Base-by-base conservation (phyloP, 2,888 invertebrate species). In the Andrena praecox region DNA sequence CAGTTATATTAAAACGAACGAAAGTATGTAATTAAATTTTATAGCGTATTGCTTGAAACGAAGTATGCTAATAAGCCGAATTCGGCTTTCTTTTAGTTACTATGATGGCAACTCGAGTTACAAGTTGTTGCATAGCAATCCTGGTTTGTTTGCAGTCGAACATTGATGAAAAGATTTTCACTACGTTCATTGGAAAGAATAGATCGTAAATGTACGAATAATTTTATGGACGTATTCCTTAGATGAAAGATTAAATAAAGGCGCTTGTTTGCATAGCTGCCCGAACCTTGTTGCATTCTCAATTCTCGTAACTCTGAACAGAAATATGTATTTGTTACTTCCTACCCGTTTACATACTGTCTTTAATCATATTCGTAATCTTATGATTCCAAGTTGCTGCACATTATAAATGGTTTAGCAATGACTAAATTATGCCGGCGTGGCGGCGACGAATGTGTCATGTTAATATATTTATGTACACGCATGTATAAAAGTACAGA, bases 111-210 rank as follows among this genome's bases (percentile, higher is more conserved):
- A 64, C 2, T 68, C 8, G 4, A 48, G 20, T 29, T 10, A 42
- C 1, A 48, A 48, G 29, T 48, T 31, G 24, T 62, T 62, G 24
- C 4, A 62, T 16, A 27, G 10, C 16, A 66, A 60, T 77, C 63
- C 48, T 64, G 59, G 8, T 77, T 77, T 72, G 56, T 77, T 31
- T 20, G 27, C 12, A 20, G n/a, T 59, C 64, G 20, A 64, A 52
- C 24, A 16, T 42, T 16, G 6, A 16, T 10, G 3, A 54, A 33
- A 54, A 12, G 10, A 52, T 20, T n/a, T 67, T n/a, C 29, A 48
- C 50, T 33, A n/a, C n/a, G 16, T 0, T 31, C n/a, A n/a, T 4
- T 62, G 7, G 12, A 63, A 63, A 20, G 16, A 31, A 60, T 60
- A 16, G 29, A 24, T 59, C 56, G 29, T 12, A 59, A 16, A 59